A percentile compares a stretch with the other conserved stretches of the same genome.
phyloP scores from a whole-genome alignment of 2,888 invertebrate genomes.

The Zaprionus lineosus region DNA sequence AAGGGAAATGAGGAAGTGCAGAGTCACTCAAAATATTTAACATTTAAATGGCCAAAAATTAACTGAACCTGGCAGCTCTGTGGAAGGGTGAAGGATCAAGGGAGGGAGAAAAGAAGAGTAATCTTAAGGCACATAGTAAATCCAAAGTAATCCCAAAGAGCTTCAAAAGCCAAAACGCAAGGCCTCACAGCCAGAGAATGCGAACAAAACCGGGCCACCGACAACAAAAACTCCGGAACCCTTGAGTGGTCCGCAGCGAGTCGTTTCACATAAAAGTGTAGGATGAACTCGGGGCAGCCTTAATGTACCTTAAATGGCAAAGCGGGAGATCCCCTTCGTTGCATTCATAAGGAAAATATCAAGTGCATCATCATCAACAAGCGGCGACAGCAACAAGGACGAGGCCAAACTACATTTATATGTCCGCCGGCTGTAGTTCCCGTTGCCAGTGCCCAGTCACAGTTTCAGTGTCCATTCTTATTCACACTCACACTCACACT shows the following conservation, averaged over 20 bases:
- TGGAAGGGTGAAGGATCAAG: not conserved
- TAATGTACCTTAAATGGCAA: constrained; percentile 74
- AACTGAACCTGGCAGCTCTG: constrained; percentile 50
- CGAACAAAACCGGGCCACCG: constrained; percentile 49
- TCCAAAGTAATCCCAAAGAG: constrained; percentile 65
- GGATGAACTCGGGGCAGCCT: constrained; percentile 36
- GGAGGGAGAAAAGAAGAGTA: not conserved
- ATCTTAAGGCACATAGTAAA: constrained; percentile 40
- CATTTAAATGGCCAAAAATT: constrained; percentile 74
- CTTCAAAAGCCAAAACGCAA: constrained; percentile 42
- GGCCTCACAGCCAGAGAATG: constrained; percentile 19
- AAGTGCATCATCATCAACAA: constrained; percentile 72
- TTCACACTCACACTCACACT: not conserved
- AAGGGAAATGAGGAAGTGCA: constrained; percentile 53
- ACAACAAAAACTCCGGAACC: constrained; percentile 45
- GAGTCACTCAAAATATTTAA: constrained; percentile 69
- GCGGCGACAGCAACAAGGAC: constrained; percentile 49
- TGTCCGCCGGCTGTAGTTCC: too few species aligned
- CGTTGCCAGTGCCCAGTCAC: not conserved
- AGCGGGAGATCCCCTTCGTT: constrained; percentile 15
- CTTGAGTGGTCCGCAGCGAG: constrained; percentile 41
- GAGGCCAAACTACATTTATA: constrained; percentile 56
- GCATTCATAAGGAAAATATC: constrained; percentile 76
- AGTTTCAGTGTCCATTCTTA: constrained; percentile 20
- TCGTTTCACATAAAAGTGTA: constrained; percentile 14